A percentile compares a stretch with the other conserved stretches of the same genome.
Conservation (phyloP, 1,140 invertebrate genomes). For the Procambarus clarkii region DNA sequence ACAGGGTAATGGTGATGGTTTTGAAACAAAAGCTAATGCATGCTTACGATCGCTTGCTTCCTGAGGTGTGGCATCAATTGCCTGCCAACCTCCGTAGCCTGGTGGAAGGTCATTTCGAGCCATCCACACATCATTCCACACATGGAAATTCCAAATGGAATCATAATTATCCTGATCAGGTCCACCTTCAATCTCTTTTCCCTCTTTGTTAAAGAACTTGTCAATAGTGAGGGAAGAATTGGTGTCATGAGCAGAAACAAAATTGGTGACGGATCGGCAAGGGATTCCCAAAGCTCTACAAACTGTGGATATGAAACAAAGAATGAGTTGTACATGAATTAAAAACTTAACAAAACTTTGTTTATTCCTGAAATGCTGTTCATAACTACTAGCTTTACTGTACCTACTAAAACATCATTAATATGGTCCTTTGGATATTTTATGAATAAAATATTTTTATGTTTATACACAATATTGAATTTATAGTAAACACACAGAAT, state of each 20-base stretch:
- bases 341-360: too few species aligned
- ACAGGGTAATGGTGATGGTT: too few species aligned
- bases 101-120: conserved; percentile 83
- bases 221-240: conserved; percentile 78
- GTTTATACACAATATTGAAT: too few species aligned
- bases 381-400: too few species aligned
- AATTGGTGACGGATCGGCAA: conserved; percentile 78
- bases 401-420: too few species aligned
- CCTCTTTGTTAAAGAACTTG: conserved; percentile 76
- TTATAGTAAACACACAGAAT: too few species aligned
- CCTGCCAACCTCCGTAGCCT: conserved; percentile 93
- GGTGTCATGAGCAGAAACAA: conserved; percentile 78
- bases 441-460: too few species aligned
- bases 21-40: neutral
- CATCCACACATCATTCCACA: conserved; percentile 92
- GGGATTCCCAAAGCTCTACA: conserved; percentile 79
- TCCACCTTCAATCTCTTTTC: conserved; percentile 74
- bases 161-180: conserved; percentile 73
- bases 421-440: too few species aligned
- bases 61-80: conserved; percentile 94
- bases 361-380: too few species aligned
- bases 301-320: conserved; percentile 74
- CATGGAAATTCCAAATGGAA: conserved; percentile 88
- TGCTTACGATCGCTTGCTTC: conserved; percentile 80
- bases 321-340: neutral